A percentile compares a stretch with the other conserved stretches of the same genome.
Conservation (phyloP, 2,888 invertebrate genomes). For the Drosophila kuntzei region DNA sequence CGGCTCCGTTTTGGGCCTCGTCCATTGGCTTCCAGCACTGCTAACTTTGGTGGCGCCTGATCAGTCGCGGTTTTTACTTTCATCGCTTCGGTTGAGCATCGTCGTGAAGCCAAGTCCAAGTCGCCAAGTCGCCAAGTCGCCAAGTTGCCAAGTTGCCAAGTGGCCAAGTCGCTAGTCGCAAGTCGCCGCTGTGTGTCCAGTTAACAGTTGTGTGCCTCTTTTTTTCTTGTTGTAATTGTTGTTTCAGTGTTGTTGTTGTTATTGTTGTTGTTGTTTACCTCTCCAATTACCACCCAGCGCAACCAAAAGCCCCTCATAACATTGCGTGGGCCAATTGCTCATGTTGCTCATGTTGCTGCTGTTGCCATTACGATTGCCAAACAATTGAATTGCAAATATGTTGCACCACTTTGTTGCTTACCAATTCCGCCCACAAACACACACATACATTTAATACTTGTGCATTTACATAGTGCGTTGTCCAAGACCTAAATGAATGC, state of each 20-base stretch:
- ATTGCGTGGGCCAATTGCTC: conserved; percentile 38
- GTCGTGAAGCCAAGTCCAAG: conserved; percentile 33
- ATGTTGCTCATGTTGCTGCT: conserved; percentile 24
- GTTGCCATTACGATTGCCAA: conserved; percentile 38
- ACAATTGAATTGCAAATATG: conserved; percentile 59
- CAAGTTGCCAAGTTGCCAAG: conserved; percentile 36
- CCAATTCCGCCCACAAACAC: conserved; percentile 16
- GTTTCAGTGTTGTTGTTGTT: conserved; percentile 15
- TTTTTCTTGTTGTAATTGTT: conserved; percentile 33
- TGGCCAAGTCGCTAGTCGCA: conserved; percentile 31
- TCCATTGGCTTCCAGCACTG: conserved; percentile 66
- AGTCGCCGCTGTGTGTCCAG: conserved; percentile 49
- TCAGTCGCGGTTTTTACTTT: conserved; percentile 86
- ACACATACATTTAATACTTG: background rate
- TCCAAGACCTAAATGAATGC: conserved; percentile 24
- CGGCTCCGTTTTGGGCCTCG: conserved; percentile 49
- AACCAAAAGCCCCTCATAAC: conserved; percentile 16
- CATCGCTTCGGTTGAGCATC: conserved; percentile 83
- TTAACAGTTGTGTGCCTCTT: conserved; percentile 46
- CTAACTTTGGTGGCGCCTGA: conserved; percentile 75
- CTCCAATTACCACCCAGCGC: conserved; percentile 66
- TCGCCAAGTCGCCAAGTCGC: conserved; percentile 32
- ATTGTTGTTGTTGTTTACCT: conserved; percentile 47
- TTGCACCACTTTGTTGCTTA: conserved; percentile 48
- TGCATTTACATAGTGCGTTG: conserved; percentile 3